Evolutionary conservation across 2,888 invertebrate genomes (phyloP).

Genomic region (Peribatodes rhomboidaria): DNA sequence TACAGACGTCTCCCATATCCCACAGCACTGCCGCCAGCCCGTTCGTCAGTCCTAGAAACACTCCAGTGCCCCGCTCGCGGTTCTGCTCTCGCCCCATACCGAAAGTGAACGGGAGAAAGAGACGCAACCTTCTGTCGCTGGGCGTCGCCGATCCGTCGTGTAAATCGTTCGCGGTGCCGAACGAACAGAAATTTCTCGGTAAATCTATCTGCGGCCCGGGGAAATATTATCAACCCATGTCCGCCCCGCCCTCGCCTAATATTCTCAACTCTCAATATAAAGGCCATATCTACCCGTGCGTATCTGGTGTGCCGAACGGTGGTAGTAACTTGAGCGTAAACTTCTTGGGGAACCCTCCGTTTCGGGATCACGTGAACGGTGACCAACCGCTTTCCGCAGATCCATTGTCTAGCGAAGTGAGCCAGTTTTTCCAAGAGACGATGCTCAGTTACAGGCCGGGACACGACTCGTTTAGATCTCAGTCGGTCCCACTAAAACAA

Average conservation of each 20-base stretch:
- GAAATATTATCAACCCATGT: constrained; percentile 86
- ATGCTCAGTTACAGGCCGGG: constrained; percentile 73
- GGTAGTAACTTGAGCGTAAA: constrained; percentile 77
- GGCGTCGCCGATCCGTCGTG: constrained; percentile 68
- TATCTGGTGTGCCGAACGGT: constrained; percentile 70
- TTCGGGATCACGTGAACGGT: constrained; percentile 79
- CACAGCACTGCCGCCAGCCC: constrained; percentile 91
- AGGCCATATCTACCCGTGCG: constrained; percentile 80
- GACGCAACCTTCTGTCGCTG: constrained; percentile 71
- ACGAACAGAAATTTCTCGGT: constrained; percentile 76
- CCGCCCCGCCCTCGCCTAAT: constrained; percentile 90
- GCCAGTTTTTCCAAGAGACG: constrained; percentile 87
- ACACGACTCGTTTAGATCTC: constrained; percentile 88
- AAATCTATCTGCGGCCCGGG: constrained; percentile 68
- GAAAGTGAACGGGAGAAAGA: constrained; percentile 73
- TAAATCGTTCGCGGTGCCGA: constrained; percentile 79
- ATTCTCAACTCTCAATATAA: constrained; percentile 81
- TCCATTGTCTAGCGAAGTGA: constrained; percentile 87
- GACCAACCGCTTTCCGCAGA: constrained; percentile 81
- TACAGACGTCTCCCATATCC: constrained; percentile 81
- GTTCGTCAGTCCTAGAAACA: constrained; percentile 93
- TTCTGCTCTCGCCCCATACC: constrained; percentile 85
- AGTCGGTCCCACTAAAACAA: constrained; percentile 92
- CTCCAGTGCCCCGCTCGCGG: constrained; percentile 90
- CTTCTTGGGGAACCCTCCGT: constrained; percentile 75